Evolutionary conservation across 2,888 invertebrate genomes (phyloP), one percentile per base, ranked within the genome.

Genomic region (Trichogramma evanescens): DNA sequence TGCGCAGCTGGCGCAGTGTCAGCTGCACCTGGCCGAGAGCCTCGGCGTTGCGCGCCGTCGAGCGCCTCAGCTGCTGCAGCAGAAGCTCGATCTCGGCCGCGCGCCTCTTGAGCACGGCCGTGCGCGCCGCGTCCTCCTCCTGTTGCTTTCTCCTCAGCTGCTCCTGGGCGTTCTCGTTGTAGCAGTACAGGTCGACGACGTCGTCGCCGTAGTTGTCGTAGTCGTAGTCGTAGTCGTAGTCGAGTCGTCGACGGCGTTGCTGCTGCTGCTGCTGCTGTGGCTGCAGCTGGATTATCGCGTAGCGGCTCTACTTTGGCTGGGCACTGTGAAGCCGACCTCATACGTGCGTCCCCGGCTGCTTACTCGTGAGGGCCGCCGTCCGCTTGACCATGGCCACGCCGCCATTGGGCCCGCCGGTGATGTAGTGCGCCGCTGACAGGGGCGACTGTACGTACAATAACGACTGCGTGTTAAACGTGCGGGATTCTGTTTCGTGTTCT

Each of bases 281-380:
- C 43, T 49, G 40, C 1, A 4, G 55, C 5, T 41, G 40, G 44
- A 8, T 6, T 38, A 26, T 3, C 9, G 13, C 38, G 6, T 43
- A 2, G 52, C 44, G 70, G 69, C 70, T 75, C 76, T 77, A 77
- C 70, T 75, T 72, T 67, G 70, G 70, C 68, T 71, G 67, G 65
- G 69, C 68, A 70, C 63, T 72, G 74, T 70, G 65, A 43, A 56
- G 49, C 63, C 64, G 59, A 51, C 73, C 76, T 83, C 84, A 85
- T 81, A 86, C 86, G 73, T 86, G 86, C 74, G 86, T 86, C 67
- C 86, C 86, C 75, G 86, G 80, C 53, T 84, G 83, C 63, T 84
- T 84, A 57, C 83, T 83, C 8, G n/a, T 45, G 56, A 74, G 74
- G 43, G 76, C 77, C 64, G 77, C 73, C 39, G 77, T 76, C 58